Evolutionary conservation across 1,140 invertebrate species (phyloP).

Genomic region (Heliconius hewitsoni): DNA sequence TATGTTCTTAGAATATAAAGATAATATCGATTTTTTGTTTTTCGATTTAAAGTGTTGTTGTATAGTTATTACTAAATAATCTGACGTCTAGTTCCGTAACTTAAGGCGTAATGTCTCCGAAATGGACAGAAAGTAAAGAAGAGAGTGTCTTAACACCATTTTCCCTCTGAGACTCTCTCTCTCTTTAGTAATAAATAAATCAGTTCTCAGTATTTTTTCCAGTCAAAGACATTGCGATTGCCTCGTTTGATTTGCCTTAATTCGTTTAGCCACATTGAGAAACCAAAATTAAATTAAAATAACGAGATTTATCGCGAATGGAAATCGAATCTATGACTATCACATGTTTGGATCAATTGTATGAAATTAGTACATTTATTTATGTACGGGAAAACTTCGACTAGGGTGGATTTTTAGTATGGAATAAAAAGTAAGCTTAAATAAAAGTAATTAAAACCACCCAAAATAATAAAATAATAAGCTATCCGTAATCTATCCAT

Average conservation of each 20-base stretch:
- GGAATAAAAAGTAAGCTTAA: background rate
- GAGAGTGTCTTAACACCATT: no score
- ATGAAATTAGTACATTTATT: background rate
- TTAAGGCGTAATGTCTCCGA: background rate
- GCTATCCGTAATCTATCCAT: conserved; percentile 6
- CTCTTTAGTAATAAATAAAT: no score
- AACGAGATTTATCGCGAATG: background rate
- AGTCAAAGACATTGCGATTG: background rate
- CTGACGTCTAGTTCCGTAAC: background rate
- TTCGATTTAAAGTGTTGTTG: background rate
- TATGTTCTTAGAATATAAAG: conserved; percentile 9
- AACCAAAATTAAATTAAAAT: background rate
- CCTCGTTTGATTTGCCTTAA: no score
- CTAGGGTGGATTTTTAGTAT: no score
- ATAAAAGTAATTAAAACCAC: background rate
- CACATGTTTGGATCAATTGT: background rate
- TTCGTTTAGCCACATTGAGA: background rate
- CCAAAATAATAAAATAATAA: conserved; percentile 3
- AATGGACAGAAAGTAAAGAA: no score
- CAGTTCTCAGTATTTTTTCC: no score
- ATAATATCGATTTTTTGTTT: conserved; percentile 7
- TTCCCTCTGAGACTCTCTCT: no score
- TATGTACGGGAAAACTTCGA: background rate
- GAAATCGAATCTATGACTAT: background rate
- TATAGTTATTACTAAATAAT: background rate